A percentile compares a stretch with the other conserved stretches of the same genome.
These are phyloP conservation scores for Zaprionus nigranus DNA, from an alignment of 1,140 invertebrate species.

Conservation along the genomic window DNA sequence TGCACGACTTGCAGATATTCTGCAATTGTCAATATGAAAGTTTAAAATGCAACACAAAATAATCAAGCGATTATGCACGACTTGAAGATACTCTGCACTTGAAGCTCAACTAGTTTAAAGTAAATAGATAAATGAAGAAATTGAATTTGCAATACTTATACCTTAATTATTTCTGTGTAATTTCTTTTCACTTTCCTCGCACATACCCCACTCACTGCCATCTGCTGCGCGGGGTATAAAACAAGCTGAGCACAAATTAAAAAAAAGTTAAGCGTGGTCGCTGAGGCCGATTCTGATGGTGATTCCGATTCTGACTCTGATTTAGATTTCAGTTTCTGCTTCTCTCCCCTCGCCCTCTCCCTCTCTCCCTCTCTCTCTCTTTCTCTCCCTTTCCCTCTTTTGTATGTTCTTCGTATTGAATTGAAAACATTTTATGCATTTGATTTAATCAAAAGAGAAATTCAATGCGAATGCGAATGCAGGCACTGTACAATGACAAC, in stretches of 20 bases:
- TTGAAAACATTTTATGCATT: conserved; percentile 83
- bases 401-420: conserved; percentile 59
- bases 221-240: conserved; percentile 17
- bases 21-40: conserved; percentile 11
- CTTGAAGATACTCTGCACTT: conserved; percentile 17
- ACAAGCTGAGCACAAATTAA: conserved; percentile 3
- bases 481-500: conserved; percentile 44
- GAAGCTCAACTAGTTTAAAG: not conserved
- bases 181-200: not conserved
- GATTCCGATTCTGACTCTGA: conserved; percentile 35
- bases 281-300: conserved; percentile 44
- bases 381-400: not conserved
- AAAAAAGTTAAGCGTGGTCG: conserved; percentile 49
- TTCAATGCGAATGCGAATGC: conserved; percentile 63
- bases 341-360: conserved; percentile 4
- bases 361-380: not conserved
- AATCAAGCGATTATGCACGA: not conserved
- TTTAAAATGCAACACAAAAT: conserved; percentile 45
- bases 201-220: not conserved
- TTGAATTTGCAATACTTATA: too few species aligned
- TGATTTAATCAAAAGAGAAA: conserved; percentile 82
- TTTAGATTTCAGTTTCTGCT: conserved; percentile 41
- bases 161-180: not conserved
- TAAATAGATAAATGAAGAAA: too few species aligned
- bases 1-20: not conserved